phyloP scores from a whole-genome alignment of 1,140 invertebrate species.

The Hydropsyche tenuis region DNA sequence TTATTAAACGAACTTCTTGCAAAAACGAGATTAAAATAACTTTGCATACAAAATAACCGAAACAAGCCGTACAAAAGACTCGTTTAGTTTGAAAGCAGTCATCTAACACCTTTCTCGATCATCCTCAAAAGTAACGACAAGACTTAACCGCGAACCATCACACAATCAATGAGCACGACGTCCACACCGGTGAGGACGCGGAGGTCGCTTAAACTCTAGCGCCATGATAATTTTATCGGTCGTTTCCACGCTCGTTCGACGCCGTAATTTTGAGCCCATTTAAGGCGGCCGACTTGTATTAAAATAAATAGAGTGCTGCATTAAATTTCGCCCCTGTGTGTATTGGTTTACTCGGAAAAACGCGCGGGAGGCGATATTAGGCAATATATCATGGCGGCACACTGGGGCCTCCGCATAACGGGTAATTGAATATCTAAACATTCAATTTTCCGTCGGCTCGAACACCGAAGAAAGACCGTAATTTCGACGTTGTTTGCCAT shows the following conservation, averaged over 20 bases:
- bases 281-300: slow-evolving; percentile 28
- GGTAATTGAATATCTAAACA: slow-evolving; percentile 50
- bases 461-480: slow-evolving; percentile 42
- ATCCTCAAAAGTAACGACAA: too few species aligned
- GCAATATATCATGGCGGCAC: slow-evolving; percentile 44
- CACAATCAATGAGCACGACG: too few species aligned
- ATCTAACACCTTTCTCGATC: too few species aligned
- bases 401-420: slow-evolving; percentile 35
- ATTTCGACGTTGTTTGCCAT: slow-evolving; percentile 43
- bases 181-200: too few species aligned
- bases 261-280: slow-evolving; percentile 34
- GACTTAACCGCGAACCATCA: too few species aligned
- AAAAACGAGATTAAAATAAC: too few species aligned
- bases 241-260: slow-evolving; percentile 37
- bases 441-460: slow-evolving; percentile 45
- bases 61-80: too few species aligned
- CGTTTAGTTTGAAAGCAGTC: too few species aligned
- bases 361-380: slow-evolving; percentile 32
- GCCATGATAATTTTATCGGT: slow-evolving; percentile 42
- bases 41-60: too few species aligned
- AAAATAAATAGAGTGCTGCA: slow-evolving; percentile 41
- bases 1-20: too few species aligned
- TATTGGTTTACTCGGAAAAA: too few species aligned
- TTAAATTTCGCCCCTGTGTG: slow-evolving; percentile 34
- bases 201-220: too few species aligned